Conservation (phyloP, 2,888 invertebrate genomes). For the Bimastos eiseni region DNA sequence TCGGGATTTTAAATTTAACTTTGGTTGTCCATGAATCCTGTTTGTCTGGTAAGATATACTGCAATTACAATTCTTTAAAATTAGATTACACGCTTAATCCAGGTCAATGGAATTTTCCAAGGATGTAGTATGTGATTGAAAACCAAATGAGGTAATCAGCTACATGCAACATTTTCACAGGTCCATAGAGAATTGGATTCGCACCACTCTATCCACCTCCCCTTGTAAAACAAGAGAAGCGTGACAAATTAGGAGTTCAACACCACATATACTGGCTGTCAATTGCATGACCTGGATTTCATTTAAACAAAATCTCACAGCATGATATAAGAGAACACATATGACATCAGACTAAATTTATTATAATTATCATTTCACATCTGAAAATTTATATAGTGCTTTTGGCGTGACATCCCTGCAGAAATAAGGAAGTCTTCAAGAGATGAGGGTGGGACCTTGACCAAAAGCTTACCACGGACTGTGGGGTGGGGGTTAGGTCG, state of each 20-base stretch:
- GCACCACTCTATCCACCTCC: too few relatives aligned
- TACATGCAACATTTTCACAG: background rate
- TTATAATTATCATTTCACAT: too few relatives aligned
- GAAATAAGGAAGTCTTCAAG: too few relatives aligned
- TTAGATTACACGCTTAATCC: background rate
- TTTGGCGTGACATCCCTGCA: too few relatives aligned
- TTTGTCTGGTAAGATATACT: background rate
- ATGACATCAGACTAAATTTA: too few relatives aligned
- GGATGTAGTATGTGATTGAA: background rate
- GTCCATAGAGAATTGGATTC: background rate
- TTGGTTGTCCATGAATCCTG: background rate
- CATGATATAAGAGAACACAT: too few relatives aligned
- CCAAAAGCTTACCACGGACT: too few relatives aligned
- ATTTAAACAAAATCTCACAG: background rate
- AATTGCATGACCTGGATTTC: conserved; percentile 13
- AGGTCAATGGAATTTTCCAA: background rate
- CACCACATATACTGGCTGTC: background rate
- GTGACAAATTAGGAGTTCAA: background rate
- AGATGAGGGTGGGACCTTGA: too few relatives aligned
- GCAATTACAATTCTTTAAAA: background rate
- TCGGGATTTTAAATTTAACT: background rate
- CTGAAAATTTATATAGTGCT: too few relatives aligned
- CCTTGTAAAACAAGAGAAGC: background rate
- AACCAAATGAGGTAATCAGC: background rate
- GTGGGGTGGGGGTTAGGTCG: too few relatives aligned